Conservation (phyloP, 2,113 vertebrate species). For the Brachyhypopomus occidentalis region DNA sequence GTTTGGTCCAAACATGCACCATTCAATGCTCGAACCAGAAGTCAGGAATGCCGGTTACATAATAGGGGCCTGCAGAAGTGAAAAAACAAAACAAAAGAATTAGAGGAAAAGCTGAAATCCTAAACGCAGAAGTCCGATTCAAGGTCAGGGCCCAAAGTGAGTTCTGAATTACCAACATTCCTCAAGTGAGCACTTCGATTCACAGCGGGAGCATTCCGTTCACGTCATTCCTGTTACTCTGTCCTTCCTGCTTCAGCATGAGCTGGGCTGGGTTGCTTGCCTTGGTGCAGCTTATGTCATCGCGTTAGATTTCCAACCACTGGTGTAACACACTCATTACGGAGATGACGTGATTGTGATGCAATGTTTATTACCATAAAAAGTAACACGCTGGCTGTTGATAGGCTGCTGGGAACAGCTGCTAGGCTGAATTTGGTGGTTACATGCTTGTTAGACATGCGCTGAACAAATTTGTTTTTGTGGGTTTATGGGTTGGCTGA, state of each 20-base stretch:
- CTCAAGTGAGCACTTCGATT: constrained; percentile 50
- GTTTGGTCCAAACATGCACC: constrained; percentile 14
- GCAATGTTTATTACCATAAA: constrained; percentile 36
- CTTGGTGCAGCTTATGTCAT: constrained; percentile 42
- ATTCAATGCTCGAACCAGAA: constrained; percentile 50
- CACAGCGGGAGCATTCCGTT: constrained; percentile 64
- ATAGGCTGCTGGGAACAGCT: constrained; percentile 12
- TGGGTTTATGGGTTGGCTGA: background rate
- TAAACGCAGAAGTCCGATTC: constrained; percentile 31
- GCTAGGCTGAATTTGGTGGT: background rate
- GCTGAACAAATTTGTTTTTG: background rate
- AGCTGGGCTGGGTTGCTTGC: background rate
- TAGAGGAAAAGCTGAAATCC: background rate
- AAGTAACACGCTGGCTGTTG: background rate
- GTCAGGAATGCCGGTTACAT: constrained; percentile 60
- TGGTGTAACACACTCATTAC: constrained; percentile 8
- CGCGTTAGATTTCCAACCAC: constrained; percentile 6
- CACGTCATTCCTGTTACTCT: constrained; percentile 46
- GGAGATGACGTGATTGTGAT: constrained; percentile 22
- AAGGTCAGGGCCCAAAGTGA: constrained; percentile 9
- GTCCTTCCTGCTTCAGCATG: constrained; percentile 8
- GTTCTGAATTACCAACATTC: constrained; percentile 65
- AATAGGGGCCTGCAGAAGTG: constrained; percentile 51
- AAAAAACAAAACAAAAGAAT: background rate
- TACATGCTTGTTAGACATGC: background rate